Evolutionary conservation across 2,113 vertebrate species (phyloP).

Genomic region (Boulengeromyrus knoepffleri): DNA sequence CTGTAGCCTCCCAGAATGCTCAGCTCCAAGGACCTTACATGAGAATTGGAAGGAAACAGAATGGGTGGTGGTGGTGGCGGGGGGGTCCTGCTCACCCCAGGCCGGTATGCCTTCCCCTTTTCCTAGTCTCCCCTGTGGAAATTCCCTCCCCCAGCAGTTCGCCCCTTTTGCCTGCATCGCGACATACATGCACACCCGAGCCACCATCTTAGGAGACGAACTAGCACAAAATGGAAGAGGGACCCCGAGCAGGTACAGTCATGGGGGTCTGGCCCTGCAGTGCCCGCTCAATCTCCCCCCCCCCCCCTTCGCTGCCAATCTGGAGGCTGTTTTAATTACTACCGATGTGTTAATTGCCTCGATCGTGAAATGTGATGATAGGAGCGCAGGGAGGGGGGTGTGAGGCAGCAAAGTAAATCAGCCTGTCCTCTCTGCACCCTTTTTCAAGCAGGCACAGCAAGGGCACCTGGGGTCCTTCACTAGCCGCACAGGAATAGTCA

Average conservation of each 20-base stretch:
- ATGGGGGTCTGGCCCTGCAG: constrained; percentile 17
- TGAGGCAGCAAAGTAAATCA: constrained; percentile 42
- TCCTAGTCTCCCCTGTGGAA: constrained; percentile 34
- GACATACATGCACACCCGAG: constrained; percentile 53
- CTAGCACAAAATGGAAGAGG: constrained; percentile 66
- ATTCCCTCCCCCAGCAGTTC: constrained; percentile 40
- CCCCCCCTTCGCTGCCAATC: constrained; percentile 35
- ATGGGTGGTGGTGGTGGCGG: constrained; percentile 22
- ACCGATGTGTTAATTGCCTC: constrained; percentile 58
- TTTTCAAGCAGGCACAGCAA: constrained; percentile 49
- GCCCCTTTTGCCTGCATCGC: constrained; percentile 49
- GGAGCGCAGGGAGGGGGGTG: constrained; percentile 36
- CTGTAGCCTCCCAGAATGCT: constrained; percentile 42
- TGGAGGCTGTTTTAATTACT: constrained; percentile 60
- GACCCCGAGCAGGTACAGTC: constrained; percentile 34
- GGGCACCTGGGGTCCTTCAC: constrained; percentile 46
- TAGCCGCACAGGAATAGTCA: constrained; percentile 21
- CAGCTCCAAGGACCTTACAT: constrained; percentile 42
- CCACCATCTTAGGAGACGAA: constrained; percentile 64
- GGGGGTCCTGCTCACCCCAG: neutral
- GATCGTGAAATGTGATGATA: constrained; percentile 40
- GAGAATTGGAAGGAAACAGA: constrained; percentile 9
- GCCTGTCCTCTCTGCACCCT: constrained; percentile 33
- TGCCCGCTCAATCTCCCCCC: constrained; percentile 40
- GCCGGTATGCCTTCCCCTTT: constrained; percentile 42